These are phyloP conservation scores for Orgyia antiqua DNA, from an alignment of 2,888 invertebrate genomes.

Conservation along the genomic window DNA sequence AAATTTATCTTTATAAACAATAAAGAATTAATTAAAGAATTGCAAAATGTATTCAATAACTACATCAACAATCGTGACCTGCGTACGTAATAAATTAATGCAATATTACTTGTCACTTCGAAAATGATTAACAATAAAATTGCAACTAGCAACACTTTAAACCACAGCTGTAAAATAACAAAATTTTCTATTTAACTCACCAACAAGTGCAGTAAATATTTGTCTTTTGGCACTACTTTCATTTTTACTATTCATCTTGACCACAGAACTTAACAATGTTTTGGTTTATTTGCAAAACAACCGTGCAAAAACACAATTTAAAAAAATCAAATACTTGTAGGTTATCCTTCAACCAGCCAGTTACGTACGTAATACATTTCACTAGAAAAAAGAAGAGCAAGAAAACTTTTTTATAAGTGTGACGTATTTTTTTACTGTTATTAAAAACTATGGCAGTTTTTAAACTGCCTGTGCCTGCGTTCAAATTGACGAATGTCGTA, in stretches of 20 bases:
- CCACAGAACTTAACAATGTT: slow-evolving; percentile 4
- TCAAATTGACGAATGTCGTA: slow-evolving; percentile 17
- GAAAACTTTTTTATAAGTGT: no score
- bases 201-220: slow-evolving; percentile 50
- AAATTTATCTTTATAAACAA: no score
- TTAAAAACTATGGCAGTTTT: neutral
- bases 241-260: slow-evolving; percentile 38
- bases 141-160: no score
- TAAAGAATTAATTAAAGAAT: no score
- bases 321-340: slow-evolving; percentile 17
- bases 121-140: no score
- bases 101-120: no score
- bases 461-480: slow-evolving; percentile 19
- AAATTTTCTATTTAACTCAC: slow-evolving; percentile 28
- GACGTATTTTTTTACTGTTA: slow-evolving; percentile 3
- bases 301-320: slow-evolving; percentile 15
- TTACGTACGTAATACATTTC: no score
- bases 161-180: no score
- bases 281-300: slow-evolving; percentile 4
- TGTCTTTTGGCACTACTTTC: slow-evolving; percentile 40
- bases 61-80: no score
- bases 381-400: slow-evolving; percentile 10
- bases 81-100: no score
- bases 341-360: slow-evolving; percentile 12
- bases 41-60: no score